A percentile compares a stretch with the other conserved stretches of the same genome.
Evolutionary conservation across 2,888 invertebrate genomes (phyloP).

Genomic region (Trichacis sp.): DNA sequence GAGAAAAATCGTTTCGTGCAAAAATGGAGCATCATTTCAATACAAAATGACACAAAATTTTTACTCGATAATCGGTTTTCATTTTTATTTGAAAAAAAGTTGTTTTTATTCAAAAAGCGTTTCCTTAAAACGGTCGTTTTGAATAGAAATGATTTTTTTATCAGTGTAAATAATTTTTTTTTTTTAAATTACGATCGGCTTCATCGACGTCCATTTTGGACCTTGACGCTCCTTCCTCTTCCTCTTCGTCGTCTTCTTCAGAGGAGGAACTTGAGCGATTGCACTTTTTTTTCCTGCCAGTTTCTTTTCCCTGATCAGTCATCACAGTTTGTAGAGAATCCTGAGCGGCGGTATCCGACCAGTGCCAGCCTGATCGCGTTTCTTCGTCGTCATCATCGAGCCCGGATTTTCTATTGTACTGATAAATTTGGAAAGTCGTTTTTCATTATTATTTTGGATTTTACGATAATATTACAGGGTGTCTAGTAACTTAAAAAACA

Average conservation of each 20-base stretch:
- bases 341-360: neutral
- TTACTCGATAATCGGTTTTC: too few species aligned
- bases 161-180: too few species aligned
- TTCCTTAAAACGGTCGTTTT: too few species aligned
- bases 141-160: too few species aligned
- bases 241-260: conserved; percentile 65
- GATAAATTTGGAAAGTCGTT: neutral
- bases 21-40: too few species aligned
- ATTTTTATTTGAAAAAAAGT: too few species aligned
- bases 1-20: too few species aligned
- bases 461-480: too few species aligned
- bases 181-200: conserved; percentile 69
- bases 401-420: neutral
- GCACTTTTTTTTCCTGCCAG: conserved; percentile 51
- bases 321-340: neutral
- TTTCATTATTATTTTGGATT: too few species aligned
- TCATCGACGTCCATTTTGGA: conserved; percentile 66
- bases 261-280: conserved; percentile 68
- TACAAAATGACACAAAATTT: too few species aligned
- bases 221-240: conserved; percentile 42
- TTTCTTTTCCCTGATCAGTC: neutral
- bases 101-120: too few species aligned
- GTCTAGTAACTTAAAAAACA: too few species aligned
- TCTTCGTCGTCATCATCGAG: neutral
- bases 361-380: neutral